These are phyloP conservation scores for Machimus atricapillus DNA, from an alignment of 2,888 invertebrate species.

Conservation along the genomic window DNA sequence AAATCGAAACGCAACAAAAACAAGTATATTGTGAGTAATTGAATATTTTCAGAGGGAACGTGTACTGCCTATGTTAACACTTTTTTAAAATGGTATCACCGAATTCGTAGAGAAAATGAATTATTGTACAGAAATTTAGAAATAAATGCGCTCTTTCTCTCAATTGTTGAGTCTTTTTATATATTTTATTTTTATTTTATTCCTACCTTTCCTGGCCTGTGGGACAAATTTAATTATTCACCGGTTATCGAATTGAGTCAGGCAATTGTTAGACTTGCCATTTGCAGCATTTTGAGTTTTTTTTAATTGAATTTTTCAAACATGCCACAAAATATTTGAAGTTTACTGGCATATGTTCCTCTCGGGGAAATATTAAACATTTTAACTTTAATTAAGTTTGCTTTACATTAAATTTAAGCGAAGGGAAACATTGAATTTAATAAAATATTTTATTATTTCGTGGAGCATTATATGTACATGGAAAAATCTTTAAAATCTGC, in stretches of 20 bases:
- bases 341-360: too few relatives aligned
- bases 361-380: too few relatives aligned
- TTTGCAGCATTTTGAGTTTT: neutral
- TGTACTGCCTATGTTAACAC: slow-evolving; percentile 45
- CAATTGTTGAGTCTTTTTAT: neutral
- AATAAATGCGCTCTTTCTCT: slow-evolving; percentile 37
- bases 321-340: neutral
- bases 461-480: too few relatives aligned
- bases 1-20: slow-evolving; percentile 16
- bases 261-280: neutral
- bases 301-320: neutral
- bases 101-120: slow-evolving; percentile 17
- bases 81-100: slow-evolving; percentile 32
- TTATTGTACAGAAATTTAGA: slow-evolving; percentile 36
- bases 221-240: neutral
- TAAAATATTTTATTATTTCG: too few relatives aligned
- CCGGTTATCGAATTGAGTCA: neutral
- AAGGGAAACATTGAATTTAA: too few relatives aligned
- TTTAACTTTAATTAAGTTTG: too few relatives aligned
- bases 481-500: too few relatives aligned
- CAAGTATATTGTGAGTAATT: slow-evolving; percentile 26
- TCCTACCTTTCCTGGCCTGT: neutral
- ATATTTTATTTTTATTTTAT: neutral
- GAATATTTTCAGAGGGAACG: slow-evolving; percentile 33
- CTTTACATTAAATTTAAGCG: too few relatives aligned